These are phyloP conservation scores for Pyrrhia umbra DNA, from an alignment of 2,888 invertebrate species.

Conservation along the genomic window DNA sequence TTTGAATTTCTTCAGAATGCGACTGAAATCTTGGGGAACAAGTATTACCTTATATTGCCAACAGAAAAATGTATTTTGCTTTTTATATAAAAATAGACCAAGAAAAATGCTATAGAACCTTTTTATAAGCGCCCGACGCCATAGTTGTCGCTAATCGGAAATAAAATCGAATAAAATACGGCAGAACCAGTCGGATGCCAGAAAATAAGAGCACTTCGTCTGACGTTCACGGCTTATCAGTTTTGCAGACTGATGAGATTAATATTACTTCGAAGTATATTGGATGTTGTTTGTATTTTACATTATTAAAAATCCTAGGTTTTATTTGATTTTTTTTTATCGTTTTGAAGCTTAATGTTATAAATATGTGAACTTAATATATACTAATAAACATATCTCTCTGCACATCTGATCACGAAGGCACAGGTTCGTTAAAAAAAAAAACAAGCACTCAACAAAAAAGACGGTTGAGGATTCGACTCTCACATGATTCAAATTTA, in stretches of 20 bases:
- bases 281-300: neutral
- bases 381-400: no score
- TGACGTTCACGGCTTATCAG: constrained; percentile 15
- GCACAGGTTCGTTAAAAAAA: no score
- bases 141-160: constrained; percentile 2
- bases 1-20: neutral
- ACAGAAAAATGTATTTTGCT: neutral
- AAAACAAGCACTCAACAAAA: no score
- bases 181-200: neutral
- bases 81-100: neutral
- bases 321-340: neutral
- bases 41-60: neutral
- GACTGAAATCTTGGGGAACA: neutral
- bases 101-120: neutral
- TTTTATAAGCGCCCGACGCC: neutral
- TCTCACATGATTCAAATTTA: no score
- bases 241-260: constrained; percentile 18
- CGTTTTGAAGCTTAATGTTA: no score
- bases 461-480: no score
- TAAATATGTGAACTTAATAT: no score
- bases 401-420: no score
- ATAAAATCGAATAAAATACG: constrained; percentile 26
- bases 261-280: constrained; percentile 13
- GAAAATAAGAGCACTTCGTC: constrained; percentile 4
- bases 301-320: neutral